Conservation (phyloP, 1,140 invertebrate species). For the Caenorhabditis tropicalis region DNA sequence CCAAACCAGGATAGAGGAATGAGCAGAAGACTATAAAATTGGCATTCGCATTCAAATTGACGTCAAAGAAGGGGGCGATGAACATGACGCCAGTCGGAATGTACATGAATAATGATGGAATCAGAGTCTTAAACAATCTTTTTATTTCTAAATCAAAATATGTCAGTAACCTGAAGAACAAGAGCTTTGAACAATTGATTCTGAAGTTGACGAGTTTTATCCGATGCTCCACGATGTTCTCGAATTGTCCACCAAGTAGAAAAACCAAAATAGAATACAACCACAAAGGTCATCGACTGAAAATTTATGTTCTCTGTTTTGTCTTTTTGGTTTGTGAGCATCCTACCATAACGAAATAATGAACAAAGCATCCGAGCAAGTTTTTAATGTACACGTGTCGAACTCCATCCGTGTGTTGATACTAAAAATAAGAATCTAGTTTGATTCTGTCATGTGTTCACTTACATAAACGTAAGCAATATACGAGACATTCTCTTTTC, state of each 20-base stretch:
- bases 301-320: background rate
- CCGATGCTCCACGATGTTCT: background rate
- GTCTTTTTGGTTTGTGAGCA: too few species aligned
- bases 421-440: background rate
- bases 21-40: constrained; percentile 30
- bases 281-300: background rate
- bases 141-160: background rate
- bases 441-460: background rate
- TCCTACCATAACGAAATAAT: constrained; percentile 30
- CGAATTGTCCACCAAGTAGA: constrained; percentile 1
- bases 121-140: background rate
- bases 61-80: constrained; percentile 23
- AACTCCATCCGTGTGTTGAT: background rate
- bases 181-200: constrained; percentile 15
- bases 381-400: constrained; percentile 2
- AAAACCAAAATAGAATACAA: constrained; percentile 9
- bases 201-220: background rate
- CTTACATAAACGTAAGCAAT: constrained; percentile 1
- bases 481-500: background rate
- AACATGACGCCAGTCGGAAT: constrained; percentile 36
- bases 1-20: constrained; percentile 10
- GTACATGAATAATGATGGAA: constrained; percentile 20
- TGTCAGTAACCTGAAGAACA: background rate
- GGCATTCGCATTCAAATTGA: constrained; percentile 23
- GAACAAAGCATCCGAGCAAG: background rate